These are phyloP conservation scores for Fulmarus glacialis DNA, from an alignment of 2,113 vertebrate genomes.

Conservation along the genomic window DNA sequence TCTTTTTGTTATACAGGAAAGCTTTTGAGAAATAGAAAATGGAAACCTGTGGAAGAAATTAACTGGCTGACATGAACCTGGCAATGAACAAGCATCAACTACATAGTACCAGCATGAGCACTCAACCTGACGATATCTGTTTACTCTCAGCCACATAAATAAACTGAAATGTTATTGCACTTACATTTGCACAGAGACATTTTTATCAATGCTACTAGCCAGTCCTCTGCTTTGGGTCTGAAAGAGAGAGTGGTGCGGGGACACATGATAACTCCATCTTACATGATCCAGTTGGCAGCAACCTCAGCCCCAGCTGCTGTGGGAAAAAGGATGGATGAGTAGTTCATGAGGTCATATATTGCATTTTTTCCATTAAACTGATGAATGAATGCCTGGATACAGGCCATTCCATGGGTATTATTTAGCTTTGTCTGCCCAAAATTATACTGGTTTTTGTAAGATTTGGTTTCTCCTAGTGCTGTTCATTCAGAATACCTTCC, in stretches of 20 bases:
- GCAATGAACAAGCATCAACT: not conserved
- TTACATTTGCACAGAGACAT: not conserved
- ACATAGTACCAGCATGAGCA: not conserved
- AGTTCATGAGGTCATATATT: not conserved
- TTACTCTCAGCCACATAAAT: slow-evolving; percentile 4
- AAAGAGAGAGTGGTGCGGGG: not conserved
- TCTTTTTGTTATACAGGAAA: not conserved
- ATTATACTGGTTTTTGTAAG: not conserved
- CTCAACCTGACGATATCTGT: not conserved
- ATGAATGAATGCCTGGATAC: not conserved
- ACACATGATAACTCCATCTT: not conserved
- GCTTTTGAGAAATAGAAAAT: not conserved
- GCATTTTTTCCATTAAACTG: not conserved
- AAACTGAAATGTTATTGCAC: not conserved
- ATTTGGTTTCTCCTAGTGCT: not conserved
- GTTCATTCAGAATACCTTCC: not conserved
- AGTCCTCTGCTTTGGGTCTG: not conserved
- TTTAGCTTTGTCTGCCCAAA: not conserved
- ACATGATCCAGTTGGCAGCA: not conserved
- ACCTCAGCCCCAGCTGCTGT: not conserved
- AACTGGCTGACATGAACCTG: not conserved
- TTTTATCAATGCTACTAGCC: not conserved
- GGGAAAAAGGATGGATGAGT: not conserved
- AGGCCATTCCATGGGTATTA: not conserved
- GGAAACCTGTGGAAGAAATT: not conserved